Evolutionary conservation across 1,140 invertebrate species (phyloP).

Genomic region (Trichonephila inaurata): DNA sequence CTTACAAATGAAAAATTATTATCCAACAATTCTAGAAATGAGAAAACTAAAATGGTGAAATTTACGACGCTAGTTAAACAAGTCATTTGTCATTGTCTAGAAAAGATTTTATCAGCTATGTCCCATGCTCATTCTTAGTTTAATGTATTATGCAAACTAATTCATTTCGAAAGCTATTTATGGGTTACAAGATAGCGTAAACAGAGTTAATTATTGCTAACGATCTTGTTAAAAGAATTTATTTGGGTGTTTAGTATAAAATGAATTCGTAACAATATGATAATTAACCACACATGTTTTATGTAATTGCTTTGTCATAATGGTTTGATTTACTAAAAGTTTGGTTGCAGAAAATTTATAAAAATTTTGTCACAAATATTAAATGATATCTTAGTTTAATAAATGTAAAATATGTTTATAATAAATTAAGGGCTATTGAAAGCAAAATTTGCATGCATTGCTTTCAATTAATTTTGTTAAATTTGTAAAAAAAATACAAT

Average conservation of each 20-base stretch:
- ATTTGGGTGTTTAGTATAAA: background rate
- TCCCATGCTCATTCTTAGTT: background rate
- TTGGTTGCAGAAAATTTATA: too few relatives aligned
- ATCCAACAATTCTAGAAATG: background rate
- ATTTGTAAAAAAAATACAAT: too few relatives aligned
- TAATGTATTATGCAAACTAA: slow-evolving; percentile 8
- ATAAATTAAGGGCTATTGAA: too few relatives aligned
- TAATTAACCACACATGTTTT: slow-evolving; percentile 8
- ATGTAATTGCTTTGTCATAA: too few relatives aligned
- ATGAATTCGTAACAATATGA: background rate
- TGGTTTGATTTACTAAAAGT: too few relatives aligned
- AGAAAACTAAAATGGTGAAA: background rate
- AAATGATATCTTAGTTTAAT: too few relatives aligned
- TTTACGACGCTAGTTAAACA: slow-evolving; percentile 1
- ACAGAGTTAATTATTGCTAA: background rate
- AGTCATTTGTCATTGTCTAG: background rate
- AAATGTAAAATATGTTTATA: too few relatives aligned
- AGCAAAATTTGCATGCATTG: too few relatives aligned
- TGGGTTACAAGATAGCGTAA: background rate
- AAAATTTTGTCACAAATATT: too few relatives aligned
- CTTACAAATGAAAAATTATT: too few relatives aligned
- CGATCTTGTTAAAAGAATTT: slow-evolving; percentile 12
- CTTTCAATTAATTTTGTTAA: too few relatives aligned
- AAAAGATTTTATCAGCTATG: slow-evolving; percentile 9
- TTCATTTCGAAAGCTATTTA: slow-evolving; percentile 13